These are phyloP conservation scores for Cosmopolites sordidus DNA, from an alignment of 2,888 invertebrate genomes.

Conservation along the genomic window DNA sequence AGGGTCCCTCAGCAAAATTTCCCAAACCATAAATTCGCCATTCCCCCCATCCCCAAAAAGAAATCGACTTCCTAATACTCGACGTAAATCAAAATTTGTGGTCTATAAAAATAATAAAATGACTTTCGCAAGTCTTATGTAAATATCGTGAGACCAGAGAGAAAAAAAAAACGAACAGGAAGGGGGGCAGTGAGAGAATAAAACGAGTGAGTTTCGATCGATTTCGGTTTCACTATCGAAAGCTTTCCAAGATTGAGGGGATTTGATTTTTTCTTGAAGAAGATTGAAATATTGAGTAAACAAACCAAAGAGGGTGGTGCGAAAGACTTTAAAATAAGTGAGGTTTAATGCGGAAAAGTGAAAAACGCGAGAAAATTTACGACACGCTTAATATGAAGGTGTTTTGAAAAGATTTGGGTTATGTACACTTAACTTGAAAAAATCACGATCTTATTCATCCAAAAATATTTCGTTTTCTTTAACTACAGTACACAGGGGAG, in stretches of 20 bases:
- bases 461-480: no score
- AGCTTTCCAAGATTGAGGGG: slow-evolving; percentile 17
- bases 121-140: slow-evolving; percentile 22
- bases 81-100: slow-evolving; percentile 20
- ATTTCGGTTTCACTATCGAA: slow-evolving; percentile 19
- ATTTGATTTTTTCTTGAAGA: slow-evolving; percentile 8
- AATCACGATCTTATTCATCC: no score
- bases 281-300: slow-evolving; percentile 24
- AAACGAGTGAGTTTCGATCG: slow-evolving; percentile 13
- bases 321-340: neutral
- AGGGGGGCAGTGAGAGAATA: no score
- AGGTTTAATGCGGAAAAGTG: neutral
- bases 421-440: no score
- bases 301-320: neutral
- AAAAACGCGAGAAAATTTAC: neutral
- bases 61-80: slow-evolving; percentile 12
- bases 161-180: neutral
- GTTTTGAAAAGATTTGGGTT: no score
- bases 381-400: slow-evolving; percentile 3
- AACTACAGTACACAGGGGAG: no score
- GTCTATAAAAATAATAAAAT: slow-evolving; percentile 27
- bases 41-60: slow-evolving; percentile 4
- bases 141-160: slow-evolving; percentile 16
- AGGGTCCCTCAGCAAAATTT: neutral
- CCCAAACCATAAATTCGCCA: neutral